Percentiles rank a stretch among this genome's conserved stretches.
Conservation (phyloP, 2,113 vertebrate genomes). For the Capra hircus region DNA sequence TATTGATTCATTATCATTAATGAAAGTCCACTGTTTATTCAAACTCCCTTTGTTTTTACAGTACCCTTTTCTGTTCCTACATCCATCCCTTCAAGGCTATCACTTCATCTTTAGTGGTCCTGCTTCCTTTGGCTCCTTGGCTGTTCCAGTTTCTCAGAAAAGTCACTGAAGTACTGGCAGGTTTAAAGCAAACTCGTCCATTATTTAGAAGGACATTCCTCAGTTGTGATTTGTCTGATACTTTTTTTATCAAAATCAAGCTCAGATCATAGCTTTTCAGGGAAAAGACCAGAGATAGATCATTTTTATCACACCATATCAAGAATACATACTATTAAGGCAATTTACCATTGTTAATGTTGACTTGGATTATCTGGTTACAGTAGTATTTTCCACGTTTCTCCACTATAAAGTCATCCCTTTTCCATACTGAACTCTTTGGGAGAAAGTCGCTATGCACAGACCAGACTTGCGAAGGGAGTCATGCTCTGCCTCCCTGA, state of each 20-base stretch:
- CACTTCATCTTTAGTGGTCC: background rate
- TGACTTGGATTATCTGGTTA: background rate
- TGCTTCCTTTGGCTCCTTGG: background rate
- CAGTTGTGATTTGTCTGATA: background rate
- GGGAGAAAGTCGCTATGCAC: background rate
- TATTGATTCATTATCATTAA: background rate
- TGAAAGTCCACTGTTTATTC: background rate
- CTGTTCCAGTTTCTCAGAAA: background rate
- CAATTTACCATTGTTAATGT: background rate
- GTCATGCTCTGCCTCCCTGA: background rate
- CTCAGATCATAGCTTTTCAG: background rate
- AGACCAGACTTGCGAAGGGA: background rate
- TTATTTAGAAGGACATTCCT: background rate
- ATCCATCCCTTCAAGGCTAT: background rate
- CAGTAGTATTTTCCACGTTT: background rate
- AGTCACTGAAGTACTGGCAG: background rate
- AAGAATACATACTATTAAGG: background rate
- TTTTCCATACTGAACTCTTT: background rate
- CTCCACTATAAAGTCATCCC: background rate
- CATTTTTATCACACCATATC: background rate
- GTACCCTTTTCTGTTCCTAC: background rate
- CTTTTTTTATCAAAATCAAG: background rate
- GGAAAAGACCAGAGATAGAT: background rate
- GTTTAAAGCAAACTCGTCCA: background rate
- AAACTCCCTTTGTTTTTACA: background rate